phyloP scores from a whole-genome alignment of 2,113 vertebrate genomes.

The Anguilla rostrata region DNA sequence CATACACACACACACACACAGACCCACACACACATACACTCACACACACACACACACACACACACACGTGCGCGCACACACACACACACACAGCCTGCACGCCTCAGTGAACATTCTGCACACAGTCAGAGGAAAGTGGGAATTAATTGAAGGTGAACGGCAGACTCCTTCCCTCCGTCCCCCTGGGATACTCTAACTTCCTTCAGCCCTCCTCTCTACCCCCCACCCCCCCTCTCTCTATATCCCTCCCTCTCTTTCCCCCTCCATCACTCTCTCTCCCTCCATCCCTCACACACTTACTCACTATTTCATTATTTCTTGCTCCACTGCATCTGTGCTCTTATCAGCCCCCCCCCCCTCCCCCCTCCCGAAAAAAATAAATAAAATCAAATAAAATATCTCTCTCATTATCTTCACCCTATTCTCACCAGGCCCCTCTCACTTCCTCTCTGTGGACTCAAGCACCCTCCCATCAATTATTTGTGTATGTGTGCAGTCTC shows the following conservation, averaged over 20 bases:
- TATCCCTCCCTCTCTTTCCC: not conserved
- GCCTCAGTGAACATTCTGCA: slow-evolving; percentile 12
- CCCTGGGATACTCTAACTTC: slow-evolving; percentile 27
- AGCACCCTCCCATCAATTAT: not conserved
- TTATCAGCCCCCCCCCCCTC: slow-evolving; percentile 48
- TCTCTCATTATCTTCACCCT: slow-evolving; percentile 54
- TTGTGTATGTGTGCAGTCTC: not conserved
- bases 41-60: slow-evolving; percentile 15
- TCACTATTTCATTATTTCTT: slow-evolving; percentile 65
- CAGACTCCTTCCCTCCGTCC: slow-evolving; percentile 63
- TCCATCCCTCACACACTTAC: slow-evolving; percentile 43
- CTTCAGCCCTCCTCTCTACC: slow-evolving; percentile 31
- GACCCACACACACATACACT: not conserved
- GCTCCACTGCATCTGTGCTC: slow-evolving; percentile 59
- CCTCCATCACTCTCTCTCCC: slow-evolving; percentile 50
- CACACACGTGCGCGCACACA: slow-evolving; percentile 1
- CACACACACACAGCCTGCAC: slow-evolving; percentile 3
- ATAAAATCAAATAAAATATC: not conserved
- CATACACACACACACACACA: not conserved
- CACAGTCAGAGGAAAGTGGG: slow-evolving; percentile 43
- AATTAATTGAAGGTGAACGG: slow-evolving; percentile 77
- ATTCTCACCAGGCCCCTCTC: slow-evolving; percentile 44
- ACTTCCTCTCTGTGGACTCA: slow-evolving; percentile 2
- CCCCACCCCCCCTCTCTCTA: slow-evolving; percentile 55
- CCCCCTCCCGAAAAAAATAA: not conserved